A percentile compares a stretch with the other conserved stretches of the same genome.
phyloP scores from a whole-genome alignment of 2,797 vertebrate species.

The Sebastes variabilis region DNA sequence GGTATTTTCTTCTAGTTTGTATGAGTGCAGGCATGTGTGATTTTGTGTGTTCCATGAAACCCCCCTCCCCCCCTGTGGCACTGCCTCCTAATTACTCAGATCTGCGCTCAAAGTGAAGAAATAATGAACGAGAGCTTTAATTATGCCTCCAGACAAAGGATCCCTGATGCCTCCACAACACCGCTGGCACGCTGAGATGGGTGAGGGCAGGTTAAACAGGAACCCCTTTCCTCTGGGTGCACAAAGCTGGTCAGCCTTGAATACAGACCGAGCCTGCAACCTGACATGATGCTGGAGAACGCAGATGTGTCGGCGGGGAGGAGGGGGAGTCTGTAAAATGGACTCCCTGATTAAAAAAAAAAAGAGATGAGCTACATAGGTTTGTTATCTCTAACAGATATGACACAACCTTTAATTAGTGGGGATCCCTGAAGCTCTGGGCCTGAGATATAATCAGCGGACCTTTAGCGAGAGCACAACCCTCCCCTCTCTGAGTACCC shows the following conservation, averaged over 20 bases:
- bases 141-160: slow-evolving; percentile 76
- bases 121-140: slow-evolving; percentile 78
- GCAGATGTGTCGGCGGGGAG: background rate
- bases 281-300: slow-evolving; percentile 35
- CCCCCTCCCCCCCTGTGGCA: slow-evolving; percentile 21
- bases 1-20: slow-evolving; percentile 17
- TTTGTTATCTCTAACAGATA: slow-evolving; percentile 78
- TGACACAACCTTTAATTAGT: slow-evolving; percentile 84
- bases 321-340: slow-evolving; percentile 1
- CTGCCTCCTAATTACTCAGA: slow-evolving; percentile 78
- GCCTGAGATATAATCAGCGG: slow-evolving; percentile 75
- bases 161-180: slow-evolving; percentile 59
- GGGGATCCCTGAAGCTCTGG: slow-evolving; percentile 71
- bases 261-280: slow-evolving; percentile 17
- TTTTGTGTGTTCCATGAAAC: slow-evolving; percentile 40
- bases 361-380: slow-evolving; percentile 53
- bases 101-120: slow-evolving; percentile 79
- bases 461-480: slow-evolving; percentile 75
- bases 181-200: slow-evolving; percentile 56
- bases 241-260: slow-evolving; percentile 48
- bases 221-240: slow-evolving; percentile 42
- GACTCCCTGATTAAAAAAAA: slow-evolving; percentile 24
- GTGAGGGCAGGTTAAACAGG: slow-evolving; percentile 71
- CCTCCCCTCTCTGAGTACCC: slow-evolving; percentile 53
- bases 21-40: slow-evolving; percentile 23